Base-by-base conservation (phyloP, 2,113 vertebrate genomes). In the Psittacus erithacus region DNA sequence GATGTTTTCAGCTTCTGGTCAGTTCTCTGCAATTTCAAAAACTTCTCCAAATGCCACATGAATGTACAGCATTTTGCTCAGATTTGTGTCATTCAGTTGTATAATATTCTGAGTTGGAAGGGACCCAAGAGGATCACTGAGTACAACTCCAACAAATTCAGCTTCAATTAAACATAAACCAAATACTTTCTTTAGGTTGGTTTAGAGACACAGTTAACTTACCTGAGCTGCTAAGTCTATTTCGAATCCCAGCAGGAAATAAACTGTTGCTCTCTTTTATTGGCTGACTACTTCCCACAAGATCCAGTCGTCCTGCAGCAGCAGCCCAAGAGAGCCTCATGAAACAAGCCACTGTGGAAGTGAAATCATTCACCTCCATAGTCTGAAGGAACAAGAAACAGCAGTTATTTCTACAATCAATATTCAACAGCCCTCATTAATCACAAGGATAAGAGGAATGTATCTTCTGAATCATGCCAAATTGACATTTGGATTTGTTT, bases 301-400 rank as follows among this genome's bases (percentile, higher is more conserved):
- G 98, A 96, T 99, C 99, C 82, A 99, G 97, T 17, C 99, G 98
- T 55, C 99, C 99, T 5, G 99, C 99, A 49, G 99, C 99, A 3
- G 99, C 99, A 19, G 99, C 99, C 99, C 99, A 99, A 1, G 99
- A 99, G 70, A 99, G 97, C 17, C 99, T 97, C 99, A 99, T 99
- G 97, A 99, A 99, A 92, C 99, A 99, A 83, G 99, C 99, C 84
- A 99, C 99, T 0, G 99, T 99, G 62, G 99, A 99, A 14, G 99
- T 99, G 97, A 99, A 99, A 96, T 99, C 99, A 3, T 97, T 98
- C 43, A 99, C 99, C 95, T 99, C 99, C 99, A 99, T 99, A 7
- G 99, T 99, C 99, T 99, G 73, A 38, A 85, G 84, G 82, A 90
- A 95, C 10, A 94, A 20, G 49, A 86, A 93, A 46, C 35, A 88